Base-by-base conservation (phyloP, 2,113 vertebrate genomes). In the Leptobrachium ailaonicum region DNA sequence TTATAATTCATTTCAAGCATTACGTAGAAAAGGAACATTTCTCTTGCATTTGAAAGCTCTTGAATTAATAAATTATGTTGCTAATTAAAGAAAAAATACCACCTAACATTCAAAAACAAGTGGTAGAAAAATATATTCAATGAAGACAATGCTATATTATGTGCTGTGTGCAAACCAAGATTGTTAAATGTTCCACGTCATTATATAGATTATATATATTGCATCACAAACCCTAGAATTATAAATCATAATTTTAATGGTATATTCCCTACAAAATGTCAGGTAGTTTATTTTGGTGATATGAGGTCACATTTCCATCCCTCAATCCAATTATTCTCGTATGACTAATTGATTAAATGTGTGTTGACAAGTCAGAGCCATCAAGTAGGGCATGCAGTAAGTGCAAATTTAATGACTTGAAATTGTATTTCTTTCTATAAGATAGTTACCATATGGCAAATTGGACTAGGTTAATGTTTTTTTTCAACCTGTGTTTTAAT, bases 341-440 rank as follows among this genome's bases (percentile, higher is more conserved):
- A 73, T 67, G 70, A 43, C 69, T 79, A 72, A 79, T 79, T 79
- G 62, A 73, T 66, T 66, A 70, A 42, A 45, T 66, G 43, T 56
- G 47, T 73, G 69, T 73, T 80, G 78, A 80, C 71, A 73, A 63
- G 78, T 45, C n/a, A 40, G 14, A 66, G 53, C 71, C 62, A 73
- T 73, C 78, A 73, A 73, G 67, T n/a, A 67, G 42, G 67, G 45
- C 78, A 73, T 73, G 42, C 50, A 45, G 42, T 3, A 73, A 58
- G 67, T 73, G 78, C 78, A 80, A 80, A 73, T 73, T 6, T n/a
- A 67, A 10, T 73, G 60, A 80, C 73, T 80, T 58, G 71, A 73
- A 73, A 80, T 73, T 40, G 62, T 73, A 73, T 67, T 73, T 73
- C 73, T 66, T 44, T 56, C 20, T 32, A 32, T 32, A 32, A 32